These are phyloP conservation scores for Teinopalpus imperialis DNA, from an alignment of 2,888 invertebrate species.

Conservation along the genomic window DNA sequence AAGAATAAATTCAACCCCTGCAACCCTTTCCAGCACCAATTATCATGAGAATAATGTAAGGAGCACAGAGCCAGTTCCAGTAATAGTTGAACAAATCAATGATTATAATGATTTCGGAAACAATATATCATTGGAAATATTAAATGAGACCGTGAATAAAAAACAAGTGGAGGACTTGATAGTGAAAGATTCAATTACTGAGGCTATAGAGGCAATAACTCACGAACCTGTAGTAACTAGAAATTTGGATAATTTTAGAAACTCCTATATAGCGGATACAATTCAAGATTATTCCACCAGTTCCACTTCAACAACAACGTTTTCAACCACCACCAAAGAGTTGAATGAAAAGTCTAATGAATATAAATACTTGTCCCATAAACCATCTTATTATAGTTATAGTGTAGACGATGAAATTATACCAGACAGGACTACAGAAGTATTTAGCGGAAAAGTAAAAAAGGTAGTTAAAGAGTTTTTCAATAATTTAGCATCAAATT, in stretches of 20 bases:
- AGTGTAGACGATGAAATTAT: slow-evolving; percentile 59
- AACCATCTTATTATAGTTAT: slow-evolving; percentile 66
- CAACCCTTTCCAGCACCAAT: slow-evolving; percentile 46
- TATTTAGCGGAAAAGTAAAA: slow-evolving; percentile 63
- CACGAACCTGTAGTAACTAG: slow-evolving; percentile 66
- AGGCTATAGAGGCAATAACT: slow-evolving; percentile 44
- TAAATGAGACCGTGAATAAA: too few relatives aligned
- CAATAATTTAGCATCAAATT: slow-evolving; percentile 50
- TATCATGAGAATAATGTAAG: slow-evolving; percentile 60
- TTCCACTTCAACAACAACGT: slow-evolving; percentile 42
- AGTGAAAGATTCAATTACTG: slow-evolving; percentile 49
- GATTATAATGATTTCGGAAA: slow-evolving; percentile 54
- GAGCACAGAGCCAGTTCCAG: slow-evolving; percentile 52
- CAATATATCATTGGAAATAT: too few relatives aligned
- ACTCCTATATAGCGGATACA: slow-evolving; percentile 35
- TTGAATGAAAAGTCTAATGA: slow-evolving; percentile 34
- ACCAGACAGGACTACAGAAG: slow-evolving; percentile 67
- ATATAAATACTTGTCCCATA: slow-evolving; percentile 39
- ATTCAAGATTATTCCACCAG: slow-evolving; percentile 43
- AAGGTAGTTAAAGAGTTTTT: slow-evolving; percentile 67
- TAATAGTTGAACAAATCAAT: slow-evolving; percentile 35
- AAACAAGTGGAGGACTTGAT: too few relatives aligned
- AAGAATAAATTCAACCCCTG: slow-evolving; percentile 34
- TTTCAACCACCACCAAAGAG: slow-evolving; percentile 38
- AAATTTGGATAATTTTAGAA: slow-evolving; percentile 37